phyloP scores from a whole-genome alignment of 2,888 invertebrate species.

The Hipparchia sbordonii region DNA sequence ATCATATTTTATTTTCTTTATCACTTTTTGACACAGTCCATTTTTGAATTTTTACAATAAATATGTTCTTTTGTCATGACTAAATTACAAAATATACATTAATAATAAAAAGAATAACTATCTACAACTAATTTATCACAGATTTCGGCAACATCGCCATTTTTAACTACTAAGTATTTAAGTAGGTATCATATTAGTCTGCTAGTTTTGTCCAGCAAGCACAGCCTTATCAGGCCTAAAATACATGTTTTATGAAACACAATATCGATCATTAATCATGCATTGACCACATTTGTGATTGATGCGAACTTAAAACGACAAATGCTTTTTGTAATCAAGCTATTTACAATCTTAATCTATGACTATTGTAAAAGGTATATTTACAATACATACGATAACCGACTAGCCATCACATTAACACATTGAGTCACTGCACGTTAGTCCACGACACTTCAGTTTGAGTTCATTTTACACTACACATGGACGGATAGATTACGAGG shows the following conservation, averaged over 20 bases:
- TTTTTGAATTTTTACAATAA: slow-evolving; percentile 77
- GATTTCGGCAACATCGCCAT: slow-evolving; percentile 74
- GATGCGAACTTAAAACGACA: slow-evolving; percentile 26
- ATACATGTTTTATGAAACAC: slow-evolving; percentile 36
- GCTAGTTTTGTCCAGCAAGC: slow-evolving; percentile 69
- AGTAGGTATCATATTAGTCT: slow-evolving; percentile 60
- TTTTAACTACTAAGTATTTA: slow-evolving; percentile 57
- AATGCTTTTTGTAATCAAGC: slow-evolving; percentile 33
- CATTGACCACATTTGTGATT: slow-evolving; percentile 18
- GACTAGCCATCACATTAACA: slow-evolving; percentile 76
- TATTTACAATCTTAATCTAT: slow-evolving; percentile 40
- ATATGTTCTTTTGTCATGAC: slow-evolving; percentile 69
- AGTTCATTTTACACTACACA: slow-evolving; percentile 77
- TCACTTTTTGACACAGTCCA: slow-evolving; percentile 72
- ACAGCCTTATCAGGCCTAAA: slow-evolving; percentile 66
- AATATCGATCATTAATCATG: slow-evolving; percentile 32
- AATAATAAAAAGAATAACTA: slow-evolving; percentile 59
- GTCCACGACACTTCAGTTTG: slow-evolving; percentile 51
- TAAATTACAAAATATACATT: slow-evolving; percentile 74
- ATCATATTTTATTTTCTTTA: slow-evolving; percentile 72
- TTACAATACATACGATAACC: slow-evolving; percentile 66
- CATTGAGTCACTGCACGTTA: slow-evolving; percentile 44
- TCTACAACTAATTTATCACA: slow-evolving; percentile 78
- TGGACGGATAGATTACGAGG: slow-evolving; percentile 90
- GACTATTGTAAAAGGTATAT: slow-evolving; percentile 46